These are phyloP conservation scores for Cryptoblepharus egeriae DNA, from an alignment of 2,797 vertebrate genomes.

Conservation along the genomic window DNA sequence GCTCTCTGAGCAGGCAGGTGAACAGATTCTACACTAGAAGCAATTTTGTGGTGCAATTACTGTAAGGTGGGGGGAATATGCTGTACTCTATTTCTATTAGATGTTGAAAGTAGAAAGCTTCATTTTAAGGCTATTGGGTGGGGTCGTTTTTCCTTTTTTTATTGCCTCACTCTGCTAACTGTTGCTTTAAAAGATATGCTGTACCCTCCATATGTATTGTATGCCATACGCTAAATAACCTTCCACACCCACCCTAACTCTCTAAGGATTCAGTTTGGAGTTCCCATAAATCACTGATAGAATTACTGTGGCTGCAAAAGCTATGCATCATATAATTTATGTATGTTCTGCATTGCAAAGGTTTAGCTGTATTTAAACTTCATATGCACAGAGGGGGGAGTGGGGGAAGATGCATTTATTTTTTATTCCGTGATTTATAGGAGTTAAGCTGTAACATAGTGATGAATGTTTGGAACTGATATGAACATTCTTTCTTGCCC, in stretches of 20 bases:
- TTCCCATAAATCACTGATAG: background rate
- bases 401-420: background rate
- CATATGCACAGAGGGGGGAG: background rate
- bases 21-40: background rate
- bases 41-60: background rate
- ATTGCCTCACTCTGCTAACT: background rate
- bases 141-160: background rate
- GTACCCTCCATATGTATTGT: too few relatives aligned
- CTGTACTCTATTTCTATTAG: background rate
- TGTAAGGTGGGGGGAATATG: background rate
- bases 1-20: background rate
- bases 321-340: background rate
- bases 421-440: background rate
- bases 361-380: background rate
- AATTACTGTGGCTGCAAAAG: background rate
- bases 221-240: too few relatives aligned
- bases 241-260: background rate
- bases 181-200: background rate
- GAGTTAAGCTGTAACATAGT: background rate
- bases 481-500: background rate
- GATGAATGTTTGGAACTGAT: background rate
- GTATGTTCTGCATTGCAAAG: fast-evolving
- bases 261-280: fast-evolving
- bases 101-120: background rate
- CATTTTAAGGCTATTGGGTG: background rate